Conservation (phyloP, 2,797 vertebrate species). For the Hemibagrus guttatus region DNA sequence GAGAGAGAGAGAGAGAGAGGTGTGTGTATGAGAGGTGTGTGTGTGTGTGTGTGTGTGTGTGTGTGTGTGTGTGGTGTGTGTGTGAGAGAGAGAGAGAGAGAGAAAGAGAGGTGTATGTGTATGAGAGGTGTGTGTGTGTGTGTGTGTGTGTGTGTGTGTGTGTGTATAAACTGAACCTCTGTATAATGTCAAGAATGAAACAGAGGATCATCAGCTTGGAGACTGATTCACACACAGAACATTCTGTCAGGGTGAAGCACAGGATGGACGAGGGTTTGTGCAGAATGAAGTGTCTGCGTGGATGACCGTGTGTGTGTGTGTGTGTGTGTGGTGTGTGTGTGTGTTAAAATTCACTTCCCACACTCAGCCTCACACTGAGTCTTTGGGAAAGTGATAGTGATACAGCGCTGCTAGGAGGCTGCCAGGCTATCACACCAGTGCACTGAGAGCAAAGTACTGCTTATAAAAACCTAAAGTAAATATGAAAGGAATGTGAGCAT, state of each 20-base stretch:
- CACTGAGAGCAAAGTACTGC: neutral
- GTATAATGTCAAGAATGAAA: neutral
- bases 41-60: too few species aligned
- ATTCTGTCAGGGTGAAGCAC: neutral
- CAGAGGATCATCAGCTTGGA: neutral
- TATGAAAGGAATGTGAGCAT: conserved; percentile 8
- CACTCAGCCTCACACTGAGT: conserved; percentile 18
- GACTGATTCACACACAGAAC: conserved; percentile 25
- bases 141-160: conserved; percentile 2
- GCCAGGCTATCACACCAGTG: neutral
- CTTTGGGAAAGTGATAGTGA: conserved; percentile 7
- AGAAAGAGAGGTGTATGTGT: too few species aligned
- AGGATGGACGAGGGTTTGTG: conserved; percentile 19
- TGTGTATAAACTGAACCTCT: neutral
- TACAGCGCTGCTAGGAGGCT: neutral
- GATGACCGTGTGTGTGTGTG: neutral
- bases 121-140: too few species aligned
- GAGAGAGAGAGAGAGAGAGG: too few species aligned
- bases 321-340: conserved; percentile 18
- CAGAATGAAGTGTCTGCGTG: neutral
- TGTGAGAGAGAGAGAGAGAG: too few species aligned
- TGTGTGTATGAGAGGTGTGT: too few species aligned
- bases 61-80: too few species aligned
- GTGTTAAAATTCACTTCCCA: conserved; percentile 31
- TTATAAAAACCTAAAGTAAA: conserved; percentile 30